phyloP scores from a whole-genome alignment of 2,888 invertebrate species.

The Diabrotica balteata region DNA sequence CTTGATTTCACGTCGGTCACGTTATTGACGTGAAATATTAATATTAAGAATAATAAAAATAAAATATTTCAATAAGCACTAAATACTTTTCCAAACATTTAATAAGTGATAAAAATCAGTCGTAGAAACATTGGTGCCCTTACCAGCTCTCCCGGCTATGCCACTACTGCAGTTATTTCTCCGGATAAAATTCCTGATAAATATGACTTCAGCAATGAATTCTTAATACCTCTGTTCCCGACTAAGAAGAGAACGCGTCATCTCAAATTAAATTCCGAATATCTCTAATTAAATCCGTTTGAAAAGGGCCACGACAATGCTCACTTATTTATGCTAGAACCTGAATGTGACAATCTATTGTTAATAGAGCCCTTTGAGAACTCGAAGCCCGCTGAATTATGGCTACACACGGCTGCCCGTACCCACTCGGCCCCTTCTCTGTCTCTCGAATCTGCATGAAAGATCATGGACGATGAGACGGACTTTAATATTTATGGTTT shows the following conservation, averaged over 20 bases:
- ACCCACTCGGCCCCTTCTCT: conserved; percentile 1
- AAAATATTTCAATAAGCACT: too few relatives aligned
- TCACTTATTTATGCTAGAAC: conserved; percentile 51
- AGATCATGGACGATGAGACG: background rate
- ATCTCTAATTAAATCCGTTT: conserved; percentile 51
- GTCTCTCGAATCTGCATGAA: background rate
- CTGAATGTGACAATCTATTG: conserved; percentile 55
- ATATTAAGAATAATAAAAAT: too few relatives aligned
- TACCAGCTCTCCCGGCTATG: too few relatives aligned
- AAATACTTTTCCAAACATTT: too few relatives aligned
- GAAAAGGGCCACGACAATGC: conserved; percentile 49
- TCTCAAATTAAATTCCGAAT: conserved; percentile 45
- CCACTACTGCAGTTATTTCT: too few relatives aligned
- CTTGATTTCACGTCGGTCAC: too few relatives aligned
- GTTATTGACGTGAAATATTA: too few relatives aligned
- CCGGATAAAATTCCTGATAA: too few relatives aligned
- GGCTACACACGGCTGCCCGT: background rate
- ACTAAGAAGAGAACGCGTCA: background rate
- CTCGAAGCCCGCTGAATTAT: conserved; percentile 25
- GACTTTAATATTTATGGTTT: conserved; percentile 6
- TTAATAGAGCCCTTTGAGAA: conserved; percentile 47
- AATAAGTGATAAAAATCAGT: too few relatives aligned
- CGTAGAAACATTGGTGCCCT: too few relatives aligned
- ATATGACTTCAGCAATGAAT: too few relatives aligned
- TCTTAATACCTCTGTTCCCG: conserved; percentile 22